Evolutionary conservation across 1,140 invertebrate species (phyloP), one percentile per base, ranked within the genome.

Genomic region (Drosophila fuyamai): DNA sequence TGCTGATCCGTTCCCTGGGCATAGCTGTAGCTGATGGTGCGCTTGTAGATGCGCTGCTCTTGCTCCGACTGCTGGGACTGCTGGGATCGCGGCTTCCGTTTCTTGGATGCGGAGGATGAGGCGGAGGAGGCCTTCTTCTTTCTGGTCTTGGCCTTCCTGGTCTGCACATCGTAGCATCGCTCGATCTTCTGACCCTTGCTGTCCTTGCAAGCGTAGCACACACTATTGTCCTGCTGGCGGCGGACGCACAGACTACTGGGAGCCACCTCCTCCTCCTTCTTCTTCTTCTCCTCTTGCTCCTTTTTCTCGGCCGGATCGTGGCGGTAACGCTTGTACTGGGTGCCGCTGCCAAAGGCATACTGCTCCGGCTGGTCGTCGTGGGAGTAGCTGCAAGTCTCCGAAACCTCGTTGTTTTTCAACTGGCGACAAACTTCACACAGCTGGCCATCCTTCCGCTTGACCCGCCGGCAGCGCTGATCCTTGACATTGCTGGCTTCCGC

Each of bases 381-480:
- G 3, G 84, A 83, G 56, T 90, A 92, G 36, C 81, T 91, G 74
- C 91, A 92, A 0, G 65, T 91, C 51, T 92, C 90, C 7, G 86
- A 83, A 4, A 85, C 60, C 36, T 92, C 81, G 18, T 85, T 82
- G 60, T 79, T 83, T 12, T 73, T 72, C 2, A 68, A 35, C 53
- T 86, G 74, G 2, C 71, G 55, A n/a, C 91, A 92, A 16, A 92
- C 67, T 38, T 76, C 55, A 47, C 91, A 92, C 5, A 83, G 61
- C 36, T 91, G 79, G 1, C 78, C 72, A 7, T 62, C 73, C 46
- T 72, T 72, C 36, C 55, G 67, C 12, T 55, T 35, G 10, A 46
- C 29, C 9, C 53, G 73, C 5, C 48, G 48, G 6, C 73, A 76
- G 23, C 56, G 56, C 14, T 76, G 23, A 3, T 70, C 36, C 48